phyloP scores from a whole-genome alignment of 2,797 vertebrate genomes.

The Aulostomus chinensis region DNA sequence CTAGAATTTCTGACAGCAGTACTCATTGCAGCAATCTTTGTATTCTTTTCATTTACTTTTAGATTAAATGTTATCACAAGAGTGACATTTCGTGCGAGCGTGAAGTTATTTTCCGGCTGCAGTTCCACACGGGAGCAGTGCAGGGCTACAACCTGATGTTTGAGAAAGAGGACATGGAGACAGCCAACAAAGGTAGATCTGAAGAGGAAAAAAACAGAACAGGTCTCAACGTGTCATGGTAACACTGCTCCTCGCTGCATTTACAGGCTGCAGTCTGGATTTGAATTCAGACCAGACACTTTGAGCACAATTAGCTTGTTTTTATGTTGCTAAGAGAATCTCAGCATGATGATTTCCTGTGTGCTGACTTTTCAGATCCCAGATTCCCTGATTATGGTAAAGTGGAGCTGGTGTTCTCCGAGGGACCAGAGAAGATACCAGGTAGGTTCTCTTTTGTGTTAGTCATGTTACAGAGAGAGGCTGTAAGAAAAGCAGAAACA shows the following conservation, averaged over 20 bases:
- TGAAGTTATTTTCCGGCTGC: conserved; percentile 89
- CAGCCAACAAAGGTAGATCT: conserved; percentile 85
- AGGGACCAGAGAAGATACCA: conserved; percentile 88
- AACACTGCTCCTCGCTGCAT: conserved; percentile 20
- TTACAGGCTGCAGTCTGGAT: conserved; percentile 39
- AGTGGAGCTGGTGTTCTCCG: conserved; percentile 93
- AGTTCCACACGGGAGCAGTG: conserved; percentile 94
- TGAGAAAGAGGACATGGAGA: conserved; percentile 91
- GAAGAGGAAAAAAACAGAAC: conserved; percentile 13
- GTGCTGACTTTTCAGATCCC: conserved; percentile 81
- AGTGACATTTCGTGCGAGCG: conserved; percentile 83
- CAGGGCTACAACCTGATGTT: conserved; percentile 87
- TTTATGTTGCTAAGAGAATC: conserved; percentile 39
- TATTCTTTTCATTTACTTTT: conserved; percentile 5
- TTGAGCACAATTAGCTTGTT: conserved; percentile 49
- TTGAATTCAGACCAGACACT: conserved; percentile 43
- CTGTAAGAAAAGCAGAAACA: conserved; percentile 21
- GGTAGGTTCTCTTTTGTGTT: conserved; percentile 70
- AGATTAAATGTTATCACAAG: conserved; percentile 96
- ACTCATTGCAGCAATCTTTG: not conserved
- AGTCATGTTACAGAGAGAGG: not conserved
- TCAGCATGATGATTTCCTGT: conserved; percentile 26
- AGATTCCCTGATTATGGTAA: conserved; percentile 91
- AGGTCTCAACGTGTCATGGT: conserved; percentile 43
- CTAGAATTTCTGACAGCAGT: not conserved